Evolutionary conservation across 1,140 invertebrate genomes (phyloP).

Genomic region (Leguminivora glycinivorella): DNA sequence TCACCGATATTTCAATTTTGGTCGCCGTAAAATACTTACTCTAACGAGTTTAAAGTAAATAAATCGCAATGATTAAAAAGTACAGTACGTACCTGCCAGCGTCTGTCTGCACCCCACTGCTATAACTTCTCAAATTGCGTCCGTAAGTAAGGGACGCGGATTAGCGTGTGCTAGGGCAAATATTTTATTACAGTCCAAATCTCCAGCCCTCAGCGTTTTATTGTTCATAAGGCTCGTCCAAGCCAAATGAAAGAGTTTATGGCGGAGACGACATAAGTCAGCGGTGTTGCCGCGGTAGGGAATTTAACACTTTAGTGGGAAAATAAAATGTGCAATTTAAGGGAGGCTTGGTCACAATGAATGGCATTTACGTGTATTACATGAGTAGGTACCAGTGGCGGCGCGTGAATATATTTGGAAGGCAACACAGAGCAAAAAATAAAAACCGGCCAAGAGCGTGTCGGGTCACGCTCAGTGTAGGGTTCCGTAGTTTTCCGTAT

Average conservation of each 20-base stretch:
- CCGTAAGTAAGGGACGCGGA: conserved; percentile 73
- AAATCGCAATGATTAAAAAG: background rate
- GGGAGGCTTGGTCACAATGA: background rate
- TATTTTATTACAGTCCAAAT: conserved; percentile 79
- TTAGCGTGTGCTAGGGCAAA: conserved; percentile 76
- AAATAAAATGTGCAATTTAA: conserved; percentile 31
- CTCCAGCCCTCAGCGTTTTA: conserved; percentile 77
- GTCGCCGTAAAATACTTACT: background rate
- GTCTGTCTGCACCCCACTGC: conserved; percentile 35
- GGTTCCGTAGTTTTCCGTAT: too few relatives aligned
- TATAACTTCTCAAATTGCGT: conserved; percentile 75
- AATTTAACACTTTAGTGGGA: conserved; percentile 43
- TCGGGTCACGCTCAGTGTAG: too few relatives aligned
- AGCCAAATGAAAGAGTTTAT: conserved; percentile 79
- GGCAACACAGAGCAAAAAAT: too few relatives aligned
- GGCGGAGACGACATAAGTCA: conserved; percentile 70
- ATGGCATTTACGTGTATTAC: background rate
- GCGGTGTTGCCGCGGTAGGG: conserved; percentile 58
- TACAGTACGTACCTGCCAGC: conserved; percentile 20
- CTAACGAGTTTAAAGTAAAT: background rate
- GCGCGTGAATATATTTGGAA: too few relatives aligned
- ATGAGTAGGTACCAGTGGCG: too few relatives aligned
- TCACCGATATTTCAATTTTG: background rate
- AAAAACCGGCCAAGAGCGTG: too few relatives aligned
- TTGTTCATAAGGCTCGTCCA: conserved; percentile 78